Evolutionary conservation across 2,888 invertebrate species (phyloP), one percentile per base, ranked within the genome.

Genomic region (Psylliodes chrysocephalus): DNA sequence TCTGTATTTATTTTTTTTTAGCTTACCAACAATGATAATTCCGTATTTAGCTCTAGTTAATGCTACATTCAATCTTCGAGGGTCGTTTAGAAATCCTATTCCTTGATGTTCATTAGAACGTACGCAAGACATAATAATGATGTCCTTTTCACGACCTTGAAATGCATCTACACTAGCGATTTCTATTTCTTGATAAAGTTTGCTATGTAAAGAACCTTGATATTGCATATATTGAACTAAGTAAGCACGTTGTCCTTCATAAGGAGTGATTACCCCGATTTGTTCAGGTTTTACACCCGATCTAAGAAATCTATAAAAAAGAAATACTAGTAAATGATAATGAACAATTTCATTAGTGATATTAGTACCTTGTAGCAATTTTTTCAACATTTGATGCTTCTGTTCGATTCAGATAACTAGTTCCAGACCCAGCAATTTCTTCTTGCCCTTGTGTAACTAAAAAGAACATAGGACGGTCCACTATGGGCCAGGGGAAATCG

Each of bases 131-230:
- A 99, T 94, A 56, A 99, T 96, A 71, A 99, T 99, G 62, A 98
- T 94, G 79, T 99, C 99, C 79, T 99, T 99, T 80, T 99, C 99
- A 51, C 99, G 87, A 0, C 99, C 99, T 82, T 98, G 98, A 82
- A 99, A 99, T 0, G 99, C 99, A 82, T 99, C 99, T 1, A 99
- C 99, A 83, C 97, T 98, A 6, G 98, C 99, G 0, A 99, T 98
- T 84, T 99, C 99, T 59, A 99, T 96, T 80, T 98, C 98, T 84
- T 97, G 93, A 81, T 99, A 99, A 0, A 99, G 85, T 79, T 98
- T 98, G 33, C 96, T 93, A 80, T 98, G 97, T 59, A 99, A 85
- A 8, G 96, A 94, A 8, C 99, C 99, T 80, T 97, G 98, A 80
- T 96, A 96, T 82, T 98, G 98, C 98, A 99, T 98, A 81, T 98